Evolutionary conservation across 2,888 invertebrate genomes (phyloP), one percentile per base, ranked within the genome.

Genomic region (Polydrusus tereticollis): DNA sequence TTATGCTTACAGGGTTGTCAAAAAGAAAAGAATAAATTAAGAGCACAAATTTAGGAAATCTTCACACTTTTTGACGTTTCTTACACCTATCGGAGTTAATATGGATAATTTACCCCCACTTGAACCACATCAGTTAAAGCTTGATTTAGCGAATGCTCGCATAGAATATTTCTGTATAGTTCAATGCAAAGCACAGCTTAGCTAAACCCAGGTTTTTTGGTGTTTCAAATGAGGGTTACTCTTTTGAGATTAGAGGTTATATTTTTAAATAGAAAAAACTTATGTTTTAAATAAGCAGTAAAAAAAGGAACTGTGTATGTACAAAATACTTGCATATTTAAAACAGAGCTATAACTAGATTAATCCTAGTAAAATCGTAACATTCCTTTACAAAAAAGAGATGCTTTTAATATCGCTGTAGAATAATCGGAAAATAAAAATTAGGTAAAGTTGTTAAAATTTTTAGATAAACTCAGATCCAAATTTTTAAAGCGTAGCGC

Each of bases 1-100:
- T 55, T 66, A 66, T 70, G 59, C 64, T 70, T 70, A 65, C 70
- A 70, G 70, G 70, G 70, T 70, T 70, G 70, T 70, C 58, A 41
- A 70, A 58, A 64, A 60, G 58, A 66, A 50, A 43, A 57, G n/a
- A 6, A 16, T 47, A 64, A 50, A 47, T 36, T 65, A 70, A 63
- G 63, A 59, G 62, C 69, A 63, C 62, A 69, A 43, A 52, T 6
- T 23, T 41, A 67, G 47, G n/a, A 45, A 33, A 26, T 60, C 36
- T 45, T 60, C 36, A 58, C 64, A 70, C 69, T 47, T 64, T 65
- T 70, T 64, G 65, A 64, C 59, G 50, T 65, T 55, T 33, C 26
- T 64, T 23, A 64, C 64, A 41, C 43, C 18, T 64, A 45, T 63
- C 45, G 64, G 16, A 41, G 33, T 62, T 43, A 23, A 29, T 29